Evolutionary conservation across 2,113 vertebrate species (phyloP).

Genomic region (Mungos mungo): DNA sequence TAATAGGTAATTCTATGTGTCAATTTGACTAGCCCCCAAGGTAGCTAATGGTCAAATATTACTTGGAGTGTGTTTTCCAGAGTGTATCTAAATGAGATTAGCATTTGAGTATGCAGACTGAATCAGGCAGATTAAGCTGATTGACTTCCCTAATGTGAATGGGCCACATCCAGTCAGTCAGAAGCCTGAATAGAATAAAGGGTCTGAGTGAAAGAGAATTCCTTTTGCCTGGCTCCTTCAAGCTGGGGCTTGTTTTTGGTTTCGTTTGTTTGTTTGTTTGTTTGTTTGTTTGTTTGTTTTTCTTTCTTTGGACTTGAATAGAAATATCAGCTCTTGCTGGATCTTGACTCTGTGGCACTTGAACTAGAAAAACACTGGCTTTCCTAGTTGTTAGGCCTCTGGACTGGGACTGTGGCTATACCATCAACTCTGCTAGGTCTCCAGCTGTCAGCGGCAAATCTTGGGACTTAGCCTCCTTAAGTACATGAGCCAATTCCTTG

Average conservation of each 20-base stretch:
- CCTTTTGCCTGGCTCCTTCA: not conserved
- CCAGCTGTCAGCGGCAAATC: not conserved
- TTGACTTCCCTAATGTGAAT: not conserved
- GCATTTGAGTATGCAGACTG: not conserved
- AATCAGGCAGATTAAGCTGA: not conserved
- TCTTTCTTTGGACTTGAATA: not conserved
- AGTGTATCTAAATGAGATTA: not conserved
- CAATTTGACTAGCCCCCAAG: not conserved
- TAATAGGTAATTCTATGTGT: not conserved
- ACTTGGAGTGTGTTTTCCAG: not conserved
- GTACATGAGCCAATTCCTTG: not conserved
- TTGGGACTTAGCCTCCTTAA: not conserved
- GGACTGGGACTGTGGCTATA: not conserved
- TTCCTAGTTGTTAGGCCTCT: not conserved
- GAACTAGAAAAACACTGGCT: not conserved
- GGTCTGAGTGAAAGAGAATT: not conserved
- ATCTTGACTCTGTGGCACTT: not conserved
- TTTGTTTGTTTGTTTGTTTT: not conserved
- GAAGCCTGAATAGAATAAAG: not conserved
- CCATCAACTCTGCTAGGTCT: not conserved
- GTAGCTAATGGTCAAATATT: not conserved
- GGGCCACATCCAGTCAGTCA: not conserved
- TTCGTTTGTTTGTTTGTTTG: not conserved
- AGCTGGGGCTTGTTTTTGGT: not conserved
- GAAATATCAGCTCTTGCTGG: not conserved